A percentile compares a stretch with the other conserved stretches of the same genome.
These are phyloP conservation scores for Slavum lentiscoides DNA, from an alignment of 2,888 invertebrate species.

Conservation along the genomic window DNA sequence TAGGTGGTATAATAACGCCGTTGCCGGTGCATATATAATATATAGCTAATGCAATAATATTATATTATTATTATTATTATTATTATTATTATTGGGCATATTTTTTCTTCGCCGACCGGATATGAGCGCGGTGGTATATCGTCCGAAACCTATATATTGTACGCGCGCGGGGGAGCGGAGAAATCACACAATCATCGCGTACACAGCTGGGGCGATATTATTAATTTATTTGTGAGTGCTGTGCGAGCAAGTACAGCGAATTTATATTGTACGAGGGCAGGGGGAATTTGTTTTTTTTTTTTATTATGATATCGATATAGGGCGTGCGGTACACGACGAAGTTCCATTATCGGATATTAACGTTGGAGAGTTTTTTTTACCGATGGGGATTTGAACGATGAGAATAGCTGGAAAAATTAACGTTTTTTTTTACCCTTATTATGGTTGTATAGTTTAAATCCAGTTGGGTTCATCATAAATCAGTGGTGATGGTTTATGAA, in stretches of 20 bases:
- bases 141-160: slow-evolving; percentile 35
- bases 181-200: slow-evolving; percentile 48
- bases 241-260: too few relatives aligned
- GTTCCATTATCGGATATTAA: slow-evolving; percentile 9
- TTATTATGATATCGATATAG: not conserved
- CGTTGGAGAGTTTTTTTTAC: not conserved
- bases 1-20: slow-evolving; percentile 22
- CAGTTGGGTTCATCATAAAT: not conserved
- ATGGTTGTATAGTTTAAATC: not conserved
- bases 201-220: slow-evolving; percentile 43
- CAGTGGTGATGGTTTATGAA: not conserved
- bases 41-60: not conserved
- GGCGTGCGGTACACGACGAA: not conserved
- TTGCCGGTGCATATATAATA: not conserved
- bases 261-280: not conserved
- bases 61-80: too few relatives aligned
- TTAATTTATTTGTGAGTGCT: slow-evolving; percentile 41
- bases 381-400: not conserved
- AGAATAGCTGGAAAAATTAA: not conserved
- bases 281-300: not conserved
- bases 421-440: not conserved
- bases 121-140: slow-evolving; percentile 19
- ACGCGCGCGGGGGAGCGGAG: slow-evolving; percentile 36
- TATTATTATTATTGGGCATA: slow-evolving; percentile 1
- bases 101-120: slow-evolving; percentile 29